Percentiles rank a stretch among this genome's conserved stretches.
phyloP scores from a whole-genome alignment of 2,113 vertebrate genomes.

The Propithecus coquereli region DNA sequence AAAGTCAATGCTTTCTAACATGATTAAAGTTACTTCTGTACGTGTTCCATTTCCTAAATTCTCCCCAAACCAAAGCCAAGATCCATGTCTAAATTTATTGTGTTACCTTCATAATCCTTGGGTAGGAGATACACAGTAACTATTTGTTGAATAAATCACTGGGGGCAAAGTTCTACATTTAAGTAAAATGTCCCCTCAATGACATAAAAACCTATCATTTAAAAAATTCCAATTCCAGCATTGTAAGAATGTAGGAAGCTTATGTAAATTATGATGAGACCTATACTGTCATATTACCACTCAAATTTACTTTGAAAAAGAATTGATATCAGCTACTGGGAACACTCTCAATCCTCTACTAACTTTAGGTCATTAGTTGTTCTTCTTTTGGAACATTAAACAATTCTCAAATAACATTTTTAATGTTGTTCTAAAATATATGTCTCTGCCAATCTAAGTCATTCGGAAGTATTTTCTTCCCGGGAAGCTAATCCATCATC shows the following conservation, averaged over 20 bases:
- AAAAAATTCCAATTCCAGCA: neutral
- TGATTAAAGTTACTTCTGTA: neutral
- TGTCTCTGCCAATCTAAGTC: neutral
- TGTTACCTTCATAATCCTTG: neutral
- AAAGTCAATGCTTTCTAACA: neutral
- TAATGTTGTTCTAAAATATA: slow-evolving; percentile 41
- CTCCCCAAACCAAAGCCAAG: neutral
- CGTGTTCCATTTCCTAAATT: neutral
- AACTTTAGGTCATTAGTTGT: slow-evolving; percentile 55
- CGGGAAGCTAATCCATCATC: neutral
- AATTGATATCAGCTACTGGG: neutral
- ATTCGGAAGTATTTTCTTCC: neutral
- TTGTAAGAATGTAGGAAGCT: neutral
- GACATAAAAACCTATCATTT: neutral
- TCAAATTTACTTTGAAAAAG: neutral
- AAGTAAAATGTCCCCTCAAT: neutral
- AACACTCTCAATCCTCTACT: slow-evolving; percentile 19
- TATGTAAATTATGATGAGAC: neutral
- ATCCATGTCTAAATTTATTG: neutral
- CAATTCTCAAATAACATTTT: slow-evolving; percentile 43
- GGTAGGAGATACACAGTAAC: neutral
- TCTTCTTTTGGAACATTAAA: slow-evolving; percentile 48
- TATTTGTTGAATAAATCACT: neutral
- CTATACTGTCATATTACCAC: neutral
- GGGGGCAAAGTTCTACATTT: neutral